Evolutionary conservation across 2,113 vertebrate genomes (phyloP), one percentile per base, ranked within the genome.

Genomic region (Cairina moschata): DNA sequence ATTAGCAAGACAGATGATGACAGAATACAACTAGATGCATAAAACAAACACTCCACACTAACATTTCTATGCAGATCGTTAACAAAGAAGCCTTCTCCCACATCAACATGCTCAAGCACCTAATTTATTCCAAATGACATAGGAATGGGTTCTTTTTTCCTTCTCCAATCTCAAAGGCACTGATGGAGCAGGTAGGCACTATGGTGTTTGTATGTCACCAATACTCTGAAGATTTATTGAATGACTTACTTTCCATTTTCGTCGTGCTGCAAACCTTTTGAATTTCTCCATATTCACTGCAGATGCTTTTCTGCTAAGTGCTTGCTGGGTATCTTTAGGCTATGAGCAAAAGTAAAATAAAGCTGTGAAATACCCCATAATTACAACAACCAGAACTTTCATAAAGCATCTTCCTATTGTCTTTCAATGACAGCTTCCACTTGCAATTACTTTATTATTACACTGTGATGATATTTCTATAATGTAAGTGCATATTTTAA

Each of bases 211-310:
- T 17, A n/a, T 15, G n/a, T 55, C 28, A 62, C 7, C 32, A 60
- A 20, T 15, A 58, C 59, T 77, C 23, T 67, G 11, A 65, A 73
- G 8, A 66, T 17, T 18, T 83, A 42, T 11, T 88, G 68, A 71
- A 92, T 17, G 17, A 95, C 98, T 97, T 98, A 99, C 99, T 98
- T 99, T 99, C 99, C 99, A 99, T 95, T 99, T 99, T 80, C 98
- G 98, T 78, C 99, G 98, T 80, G 99, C 99, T 86, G 99, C 99
- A 73, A 99, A 99, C 98, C 99, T 99, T 91, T 99, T 99, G 93
- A 99, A 99, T 96, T 99, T 99, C 71, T 99, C 99, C 99, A 99
- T 99, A 97, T 99, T 99, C 84, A 99, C 99, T 18, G 99, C 99
- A 1, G 99, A 99, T 77, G 99, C 99, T 97, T 99, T 99, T 91